Conservation (phyloP, 2,888 invertebrate genomes). For the Tenodera sinensis region DNA sequence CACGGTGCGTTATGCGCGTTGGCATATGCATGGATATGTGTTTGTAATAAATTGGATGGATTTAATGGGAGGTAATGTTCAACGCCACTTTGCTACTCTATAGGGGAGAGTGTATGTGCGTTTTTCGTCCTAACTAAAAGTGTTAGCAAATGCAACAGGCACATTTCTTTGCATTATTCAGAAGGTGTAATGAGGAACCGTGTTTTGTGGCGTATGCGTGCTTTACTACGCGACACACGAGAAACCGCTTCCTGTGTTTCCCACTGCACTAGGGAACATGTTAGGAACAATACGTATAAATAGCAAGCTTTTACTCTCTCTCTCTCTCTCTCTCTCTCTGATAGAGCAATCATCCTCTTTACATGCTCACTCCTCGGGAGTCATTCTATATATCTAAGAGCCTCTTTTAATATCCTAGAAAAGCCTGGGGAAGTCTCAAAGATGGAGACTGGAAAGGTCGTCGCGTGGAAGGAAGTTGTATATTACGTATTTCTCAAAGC, state of each 20-base stretch:
- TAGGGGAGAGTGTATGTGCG: neutral
- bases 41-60: neutral
- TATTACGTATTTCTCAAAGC: too few relatives aligned
- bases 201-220: neutral
- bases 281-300: neutral
- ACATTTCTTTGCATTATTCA: slow-evolving; percentile 6
- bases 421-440: neutral
- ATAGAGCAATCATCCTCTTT: neutral
- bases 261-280: neutral
- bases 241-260: neutral
- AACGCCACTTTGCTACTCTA: neutral
- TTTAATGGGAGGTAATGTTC: neutral
- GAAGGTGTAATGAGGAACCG: slow-evolving; percentile 3
- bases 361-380: neutral
- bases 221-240: neutral
- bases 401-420: neutral
- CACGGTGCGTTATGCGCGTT: neutral
- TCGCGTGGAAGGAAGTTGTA: too few relatives aligned
- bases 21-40: neutral
- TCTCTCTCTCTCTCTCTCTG: too few relatives aligned
- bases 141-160: slow-evolving; percentile 11
- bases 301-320: neutral
- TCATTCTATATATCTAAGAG: too few relatives aligned
- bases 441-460: too few relatives aligned
- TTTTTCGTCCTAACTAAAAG: neutral